phyloP scores from a whole-genome alignment of 2,797 vertebrate species.

The Gallirallus australis region DNA sequence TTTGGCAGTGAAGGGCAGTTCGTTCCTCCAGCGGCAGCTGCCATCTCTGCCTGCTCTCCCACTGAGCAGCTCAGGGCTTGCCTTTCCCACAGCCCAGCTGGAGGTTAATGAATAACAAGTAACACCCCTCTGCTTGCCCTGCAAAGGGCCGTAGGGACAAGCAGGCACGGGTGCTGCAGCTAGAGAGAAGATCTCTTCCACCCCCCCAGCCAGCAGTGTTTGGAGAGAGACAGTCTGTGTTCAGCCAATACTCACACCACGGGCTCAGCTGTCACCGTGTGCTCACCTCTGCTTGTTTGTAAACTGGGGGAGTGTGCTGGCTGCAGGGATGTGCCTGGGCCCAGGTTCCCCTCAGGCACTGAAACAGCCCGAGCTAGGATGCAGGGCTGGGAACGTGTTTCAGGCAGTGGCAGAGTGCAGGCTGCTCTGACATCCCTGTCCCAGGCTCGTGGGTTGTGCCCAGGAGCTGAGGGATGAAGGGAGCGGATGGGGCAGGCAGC shows the following conservation, averaged over 20 bases:
- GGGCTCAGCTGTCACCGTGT: accelerated
- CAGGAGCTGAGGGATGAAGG: not conserved
- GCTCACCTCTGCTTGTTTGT: not conserved
- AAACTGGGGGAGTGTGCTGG: accelerated
- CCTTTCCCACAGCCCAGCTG: not conserved
- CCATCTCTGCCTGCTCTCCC: not conserved
- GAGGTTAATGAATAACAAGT: not conserved
- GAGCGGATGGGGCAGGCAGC: not conserved
- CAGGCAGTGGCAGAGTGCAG: accelerated
- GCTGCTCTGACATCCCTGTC: too few species aligned
- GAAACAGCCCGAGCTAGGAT: not conserved
- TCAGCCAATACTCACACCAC: accelerated
- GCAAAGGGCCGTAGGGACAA: not conserved
- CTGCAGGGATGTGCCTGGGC: not conserved
- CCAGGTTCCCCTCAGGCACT: not conserved
- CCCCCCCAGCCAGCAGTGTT: accelerated
- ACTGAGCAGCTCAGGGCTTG: not conserved
- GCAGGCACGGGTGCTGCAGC: not conserved
- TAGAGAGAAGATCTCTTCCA: not conserved
- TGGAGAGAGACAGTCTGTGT: not conserved
- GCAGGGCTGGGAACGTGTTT: accelerated
- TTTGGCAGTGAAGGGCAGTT: not conserved
- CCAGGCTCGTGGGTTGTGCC: not conserved
- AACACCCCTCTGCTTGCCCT: not conserved
- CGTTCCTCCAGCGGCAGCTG: not conserved